phyloP scores from a whole-genome alignment of 2,888 invertebrate genomes.

The Stegana nigrithorax region DNA sequence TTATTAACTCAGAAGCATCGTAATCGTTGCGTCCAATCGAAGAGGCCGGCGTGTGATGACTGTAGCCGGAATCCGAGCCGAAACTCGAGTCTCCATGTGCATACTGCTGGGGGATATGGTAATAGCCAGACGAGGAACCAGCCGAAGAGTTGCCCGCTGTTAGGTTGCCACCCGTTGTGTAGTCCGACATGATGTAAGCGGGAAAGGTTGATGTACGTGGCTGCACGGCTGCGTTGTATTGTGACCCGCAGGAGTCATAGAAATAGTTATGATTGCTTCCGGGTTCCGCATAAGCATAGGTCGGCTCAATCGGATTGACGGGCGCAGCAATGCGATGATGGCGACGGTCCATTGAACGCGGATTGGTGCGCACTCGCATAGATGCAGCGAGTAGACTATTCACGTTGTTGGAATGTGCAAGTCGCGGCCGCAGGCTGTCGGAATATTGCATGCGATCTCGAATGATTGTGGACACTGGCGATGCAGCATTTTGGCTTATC shows the following conservation, averaged over 20 bases:
- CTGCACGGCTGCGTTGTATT: slow-evolving; percentile 33
- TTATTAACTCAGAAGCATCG: slow-evolving; percentile 47
- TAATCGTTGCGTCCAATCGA: slow-evolving; percentile 64
- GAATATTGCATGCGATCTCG: slow-evolving; percentile 64
- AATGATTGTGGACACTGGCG: slow-evolving; percentile 64
- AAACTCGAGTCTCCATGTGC: slow-evolving; percentile 80
- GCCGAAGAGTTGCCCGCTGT: slow-evolving; percentile 14
- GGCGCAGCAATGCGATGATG: slow-evolving; percentile 60
- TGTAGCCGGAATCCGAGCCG: slow-evolving; percentile 88
- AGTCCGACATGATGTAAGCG: slow-evolving; percentile 58
- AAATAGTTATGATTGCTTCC: slow-evolving; percentile 86
- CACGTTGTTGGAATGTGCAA: slow-evolving; percentile 49
- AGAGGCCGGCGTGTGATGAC: slow-evolving; percentile 72
- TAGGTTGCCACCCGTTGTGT: slow-evolving; percentile 15
- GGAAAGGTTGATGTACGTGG: slow-evolving; percentile 35
- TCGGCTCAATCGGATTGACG: slow-evolving; percentile 55
- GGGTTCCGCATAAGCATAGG: slow-evolving; percentile 72
- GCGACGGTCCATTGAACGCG: slow-evolving; percentile 63
- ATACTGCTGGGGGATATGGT: slow-evolving; percentile 66
- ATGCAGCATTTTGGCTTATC: slow-evolving; percentile 49
- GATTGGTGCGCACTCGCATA: slow-evolving; percentile 64
- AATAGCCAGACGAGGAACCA: background rate
- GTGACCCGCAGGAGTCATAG: slow-evolving; percentile 72
- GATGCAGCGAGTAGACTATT: slow-evolving; percentile 49
- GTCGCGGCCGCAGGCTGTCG: slow-evolving; percentile 47